Evolutionary conservation across 2,797 vertebrate species (phyloP), one percentile per base, ranked within the genome.

Genomic region (Acomys russatus): DNA sequence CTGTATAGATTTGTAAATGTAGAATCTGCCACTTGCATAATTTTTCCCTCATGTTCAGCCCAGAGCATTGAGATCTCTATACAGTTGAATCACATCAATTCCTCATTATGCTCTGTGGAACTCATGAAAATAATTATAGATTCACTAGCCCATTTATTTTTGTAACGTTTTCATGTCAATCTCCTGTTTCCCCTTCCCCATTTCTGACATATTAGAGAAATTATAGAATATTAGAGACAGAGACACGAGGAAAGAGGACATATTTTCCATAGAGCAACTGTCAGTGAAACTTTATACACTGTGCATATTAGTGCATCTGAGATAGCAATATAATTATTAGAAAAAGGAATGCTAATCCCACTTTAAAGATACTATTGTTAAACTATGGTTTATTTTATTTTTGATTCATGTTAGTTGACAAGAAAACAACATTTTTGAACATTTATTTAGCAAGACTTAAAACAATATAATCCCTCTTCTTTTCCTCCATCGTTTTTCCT

Each of bases 1-100:
- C 93, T 97, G 82, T 94, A 98, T 95, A 97, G 94, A 96, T 97
- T 97, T 97, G 90, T 97, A 98, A 97, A 96, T 96, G 96, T 91
- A 95, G 63, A 12, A 91, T 56, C 78, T 94, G 92, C 28, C 85
- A 94, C 66, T 93, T 80, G 44, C 30, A 64, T 95, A 95, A 82
- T 94, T 96, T 95, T 92, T 76, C 63, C 73, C 54, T 94, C 89
- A 90, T 87, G 17, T 54, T 96, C 64, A 95, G 78, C 64, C 83
- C 54, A 96, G 8, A 96, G 54, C 85, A 66, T 11, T 95, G 35
- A 93, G 94, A 96, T 94, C 88, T 97, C 93, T 96, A 17, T 79
- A 84, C 70, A 76, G 49, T 79, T 77, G 70, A 96, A 93, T 79
- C 90, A 93, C 20, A 80, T 88, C 91, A 64, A 94, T 97, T 97